Evolutionary conservation across 2,888 invertebrate genomes (phyloP).

Genomic region (Gymnosoma rotundatum): DNA sequence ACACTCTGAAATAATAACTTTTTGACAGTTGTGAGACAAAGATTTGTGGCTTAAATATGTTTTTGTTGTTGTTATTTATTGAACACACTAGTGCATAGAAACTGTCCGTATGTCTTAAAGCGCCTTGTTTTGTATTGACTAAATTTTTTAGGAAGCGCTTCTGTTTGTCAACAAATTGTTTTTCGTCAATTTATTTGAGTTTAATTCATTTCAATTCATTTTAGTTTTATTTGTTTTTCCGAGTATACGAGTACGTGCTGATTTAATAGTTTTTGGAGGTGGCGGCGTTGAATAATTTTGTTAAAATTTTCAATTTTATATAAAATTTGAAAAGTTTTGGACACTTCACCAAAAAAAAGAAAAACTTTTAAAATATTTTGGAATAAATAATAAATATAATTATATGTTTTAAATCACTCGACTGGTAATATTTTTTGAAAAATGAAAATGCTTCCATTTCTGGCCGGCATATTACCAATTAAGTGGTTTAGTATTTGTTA

Average conservation of each 20-base stretch:
- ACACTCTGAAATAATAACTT: too few relatives aligned
- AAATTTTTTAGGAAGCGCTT: constrained; percentile 69
- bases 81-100: background rate
- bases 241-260: constrained; percentile 11
- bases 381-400: constrained; percentile 40
- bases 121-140: constrained; percentile 27
- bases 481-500: constrained; percentile 56
- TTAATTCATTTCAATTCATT: too few relatives aligned
- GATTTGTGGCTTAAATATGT: constrained; percentile 20
- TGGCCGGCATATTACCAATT: constrained; percentile 59
- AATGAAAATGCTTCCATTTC: constrained; percentile 45
- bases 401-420: constrained; percentile 52
- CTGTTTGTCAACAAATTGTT: constrained; percentile 66
- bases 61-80: background rate
- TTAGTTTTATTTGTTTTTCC: background rate
- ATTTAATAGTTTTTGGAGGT: constrained; percentile 57
- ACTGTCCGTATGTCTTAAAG: too few relatives aligned
- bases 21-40: background rate
- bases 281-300: constrained; percentile 56
- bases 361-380: constrained; percentile 34
- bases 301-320: constrained; percentile 20
- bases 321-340: constrained; percentile 39
- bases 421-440: constrained; percentile 63
- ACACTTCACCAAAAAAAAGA: constrained; percentile 42
- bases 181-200: constrained; percentile 34